Evolutionary conservation across 2,113 vertebrate species (phyloP).

Genomic region (Illadopsis cleaveri): DNA sequence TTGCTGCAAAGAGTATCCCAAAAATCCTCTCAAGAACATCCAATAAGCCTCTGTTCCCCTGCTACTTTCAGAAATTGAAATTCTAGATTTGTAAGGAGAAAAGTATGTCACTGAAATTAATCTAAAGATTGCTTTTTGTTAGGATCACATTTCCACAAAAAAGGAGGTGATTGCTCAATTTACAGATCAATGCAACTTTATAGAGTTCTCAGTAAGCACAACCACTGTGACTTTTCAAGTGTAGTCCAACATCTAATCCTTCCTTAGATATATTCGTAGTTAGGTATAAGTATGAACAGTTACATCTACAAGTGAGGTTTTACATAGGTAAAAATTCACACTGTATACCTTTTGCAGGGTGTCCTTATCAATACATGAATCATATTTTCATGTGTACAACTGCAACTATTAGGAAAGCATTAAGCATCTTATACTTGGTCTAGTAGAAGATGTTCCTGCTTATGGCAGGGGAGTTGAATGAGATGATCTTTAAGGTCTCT

Average conservation of each 20-base stretch:
- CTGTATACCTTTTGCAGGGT: neutral
- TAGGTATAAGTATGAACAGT: neutral
- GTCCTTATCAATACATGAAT: neutral
- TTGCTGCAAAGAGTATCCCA: rapidly evolving
- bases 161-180: neutral
- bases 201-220: neutral
- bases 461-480: neutral
- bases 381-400: neutral
- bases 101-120: neutral
- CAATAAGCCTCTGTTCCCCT: neutral
- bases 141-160: neutral
- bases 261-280: neutral
- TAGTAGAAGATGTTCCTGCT: neutral
- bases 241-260: neutral
- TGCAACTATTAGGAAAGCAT: neutral
- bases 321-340: neutral
- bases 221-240: neutral
- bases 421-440: neutral
- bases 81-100: neutral
- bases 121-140: neutral
- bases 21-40: neutral
- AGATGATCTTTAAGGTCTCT: neutral
- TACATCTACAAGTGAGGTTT: neutral
- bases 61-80: neutral
- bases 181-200: neutral